Evolutionary conservation across 2,113 vertebrate species (phyloP), one percentile per base, ranked within the genome.

Genomic region (Nesospiza acunhae): DNA sequence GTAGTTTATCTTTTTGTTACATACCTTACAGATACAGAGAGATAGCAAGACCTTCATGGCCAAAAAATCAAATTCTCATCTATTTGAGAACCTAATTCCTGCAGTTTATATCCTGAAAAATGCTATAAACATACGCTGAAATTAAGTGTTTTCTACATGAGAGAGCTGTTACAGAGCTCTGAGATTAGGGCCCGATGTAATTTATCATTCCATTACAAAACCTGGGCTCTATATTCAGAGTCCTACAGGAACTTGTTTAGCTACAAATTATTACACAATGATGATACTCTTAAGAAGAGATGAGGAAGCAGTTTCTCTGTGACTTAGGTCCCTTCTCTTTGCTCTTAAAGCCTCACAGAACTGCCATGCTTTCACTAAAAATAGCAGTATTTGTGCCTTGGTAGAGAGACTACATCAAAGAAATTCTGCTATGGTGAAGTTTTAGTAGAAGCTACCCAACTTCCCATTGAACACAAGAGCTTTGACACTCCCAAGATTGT

Each of bases 1-100:
- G 70, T 41, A 90, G 73, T 28, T 96, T 85, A 67, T 75, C 58
- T 75, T 84, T 82, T 82, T 92, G 63, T 62, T 84, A 39, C 33
- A 77, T 47, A 37, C 5, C 24, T 90, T 86, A 83, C 21, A 90
- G 26, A 37, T 68, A 67, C 10, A 70, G 50, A 88, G 15, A 76
- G 18, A 87, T 18, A 66, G 70, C 0, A 28, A 90, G 27, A 67
- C 44, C 33, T 68, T 83, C 73, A 58, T 2, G 6, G 41, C 0
- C 35, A 83, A 87, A 87, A 79, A 59, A 58, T 35, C 31, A n/a
- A 35, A 70, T 26, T n/a, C 37, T 81, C 27, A 47, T 79, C 7
- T 90, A 47, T 73, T 66, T 84, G 47, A 90, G 72, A 90, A 47
- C 7, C 13, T 74, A 86, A 80, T 68, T 90, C 31, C 44, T 78